Conservation (phyloP, 1,140 invertebrate genomes). For the Aphelenchoides besseyi region DNA sequence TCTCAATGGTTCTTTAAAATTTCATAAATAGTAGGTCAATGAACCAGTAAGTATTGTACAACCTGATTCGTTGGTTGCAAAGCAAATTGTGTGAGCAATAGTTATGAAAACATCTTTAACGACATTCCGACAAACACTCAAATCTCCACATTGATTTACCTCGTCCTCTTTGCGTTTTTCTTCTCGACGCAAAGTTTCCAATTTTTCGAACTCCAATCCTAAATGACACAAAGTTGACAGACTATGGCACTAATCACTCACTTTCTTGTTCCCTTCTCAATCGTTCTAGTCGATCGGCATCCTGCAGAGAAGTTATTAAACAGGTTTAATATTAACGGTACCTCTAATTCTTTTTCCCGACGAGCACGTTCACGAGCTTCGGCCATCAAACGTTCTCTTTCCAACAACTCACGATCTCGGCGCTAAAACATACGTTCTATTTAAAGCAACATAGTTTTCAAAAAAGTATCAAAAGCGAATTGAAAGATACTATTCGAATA, state of each 20-base stretch:
- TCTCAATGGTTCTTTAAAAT: too few species aligned
- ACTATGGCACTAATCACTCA: not conserved
- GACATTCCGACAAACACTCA: too few species aligned
- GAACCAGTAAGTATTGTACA: too few species aligned
- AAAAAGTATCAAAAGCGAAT: too few species aligned
- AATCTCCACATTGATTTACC: too few species aligned
- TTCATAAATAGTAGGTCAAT: too few species aligned
- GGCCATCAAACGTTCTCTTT: constrained; percentile 29
- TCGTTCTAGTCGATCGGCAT: constrained; percentile 55
- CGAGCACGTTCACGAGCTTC: constrained; percentile 33
- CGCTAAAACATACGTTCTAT: not conserved
- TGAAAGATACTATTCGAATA: not conserved
- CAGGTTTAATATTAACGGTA: too few species aligned
- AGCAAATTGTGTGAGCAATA: too few species aligned
- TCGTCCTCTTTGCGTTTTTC: constrained; percentile 30
- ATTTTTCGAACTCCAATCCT: constrained; percentile 25
- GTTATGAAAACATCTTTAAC: too few species aligned
- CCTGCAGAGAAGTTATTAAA: too few species aligned
- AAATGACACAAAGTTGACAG: not conserved
- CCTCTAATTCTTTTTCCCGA: constrained; percentile 40
- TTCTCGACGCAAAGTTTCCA: constrained; percentile 50
- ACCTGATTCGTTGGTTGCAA: too few species aligned
- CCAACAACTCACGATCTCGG: constrained; percentile 42
- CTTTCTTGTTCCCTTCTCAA: constrained; percentile 56
- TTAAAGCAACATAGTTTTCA: not conserved